phyloP scores from a whole-genome alignment of 2,888 invertebrate species.

The Globia sparganii region DNA sequence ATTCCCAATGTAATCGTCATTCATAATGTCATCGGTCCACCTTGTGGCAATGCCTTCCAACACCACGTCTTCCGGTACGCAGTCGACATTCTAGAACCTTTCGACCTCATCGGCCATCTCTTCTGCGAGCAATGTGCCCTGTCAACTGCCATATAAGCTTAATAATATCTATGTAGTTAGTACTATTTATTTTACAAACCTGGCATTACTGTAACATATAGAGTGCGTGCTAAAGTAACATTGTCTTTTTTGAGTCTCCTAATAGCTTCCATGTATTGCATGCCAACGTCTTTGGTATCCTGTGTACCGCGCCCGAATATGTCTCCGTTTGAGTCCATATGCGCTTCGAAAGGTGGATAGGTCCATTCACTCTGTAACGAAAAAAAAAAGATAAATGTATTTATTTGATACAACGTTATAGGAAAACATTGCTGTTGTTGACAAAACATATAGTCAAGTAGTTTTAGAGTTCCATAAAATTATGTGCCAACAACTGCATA shows the following conservation, averaged over 20 bases:
- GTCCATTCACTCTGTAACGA: constrained; percentile 94
- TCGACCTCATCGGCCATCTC: too few relatives aligned
- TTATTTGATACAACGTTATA: neutral
- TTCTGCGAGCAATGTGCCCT: too few relatives aligned
- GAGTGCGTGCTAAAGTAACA: constrained; percentile 75
- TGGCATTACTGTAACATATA: constrained; percentile 82
- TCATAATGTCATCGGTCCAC: neutral
- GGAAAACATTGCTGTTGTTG: neutral
- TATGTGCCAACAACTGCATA: neutral
- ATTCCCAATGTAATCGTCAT: too few relatives aligned
- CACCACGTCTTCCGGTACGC: too few relatives aligned
- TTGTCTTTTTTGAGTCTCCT: constrained; percentile 74
- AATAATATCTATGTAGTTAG: neutral
- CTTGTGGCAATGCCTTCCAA: neutral
- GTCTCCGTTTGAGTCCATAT: constrained; percentile 95
- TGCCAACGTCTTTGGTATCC: constrained; percentile 93
- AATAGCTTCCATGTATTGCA: constrained; percentile 82
- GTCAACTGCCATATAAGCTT: too few relatives aligned
- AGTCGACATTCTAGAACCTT: too few relatives aligned
- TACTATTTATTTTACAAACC: constrained; percentile 67
- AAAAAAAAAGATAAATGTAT: neutral
- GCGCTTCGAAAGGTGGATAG: constrained; percentile 95
- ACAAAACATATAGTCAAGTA: neutral
- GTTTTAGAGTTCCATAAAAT: neutral
- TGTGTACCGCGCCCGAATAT: constrained; percentile 96